These are phyloP conservation scores for Drosophila gaucha DNA, from an alignment of 2,888 invertebrate genomes.

Conservation along the genomic window DNA sequence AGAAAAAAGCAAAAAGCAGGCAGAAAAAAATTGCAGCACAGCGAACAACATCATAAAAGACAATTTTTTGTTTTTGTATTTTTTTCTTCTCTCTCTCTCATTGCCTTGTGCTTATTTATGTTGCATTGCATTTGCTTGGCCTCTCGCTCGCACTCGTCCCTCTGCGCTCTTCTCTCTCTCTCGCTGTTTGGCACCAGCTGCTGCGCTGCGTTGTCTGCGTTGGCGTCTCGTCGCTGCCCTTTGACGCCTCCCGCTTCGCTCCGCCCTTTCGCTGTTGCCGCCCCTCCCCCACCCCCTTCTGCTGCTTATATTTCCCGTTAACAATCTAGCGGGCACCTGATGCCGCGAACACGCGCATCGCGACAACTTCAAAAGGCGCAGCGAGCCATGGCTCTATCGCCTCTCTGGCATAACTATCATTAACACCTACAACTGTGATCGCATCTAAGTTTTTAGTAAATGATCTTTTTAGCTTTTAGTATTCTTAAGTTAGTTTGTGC, in stretches of 20 bases:
- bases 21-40: conserved; percentile 38
- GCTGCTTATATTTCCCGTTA: conserved; percentile 27
- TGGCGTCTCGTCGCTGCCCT: conserved; percentile 68
- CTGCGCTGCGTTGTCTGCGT: conserved; percentile 58
- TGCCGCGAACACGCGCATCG: conserved; percentile 18
- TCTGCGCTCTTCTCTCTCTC: background rate
- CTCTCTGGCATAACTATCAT: conserved; percentile 30
- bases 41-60: conserved; percentile 69
- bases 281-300: background rate
- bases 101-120: conserved; percentile 71
- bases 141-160: background rate
- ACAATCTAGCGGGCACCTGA: conserved; percentile 47
- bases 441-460: conserved; percentile 2
- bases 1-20: background rate
- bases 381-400: conserved; percentile 21
- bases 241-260: conserved; percentile 47
- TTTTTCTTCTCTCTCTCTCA: conserved; percentile 11
- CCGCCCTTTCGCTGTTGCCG: conserved; percentile 16
- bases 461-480: too few species aligned
- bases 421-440: conserved; percentile 36
- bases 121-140: conserved; percentile 55
- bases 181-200: conserved; percentile 27
- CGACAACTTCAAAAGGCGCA: conserved; percentile 48
- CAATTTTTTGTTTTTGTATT: conserved; percentile 60
- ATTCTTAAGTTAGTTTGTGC: too few species aligned